Percentiles rank a stretch among this genome's conserved stretches.
These are phyloP conservation scores for Erithacus rubecula DNA, from an alignment of 2,797 vertebrate genomes.

Conservation along the genomic window DNA sequence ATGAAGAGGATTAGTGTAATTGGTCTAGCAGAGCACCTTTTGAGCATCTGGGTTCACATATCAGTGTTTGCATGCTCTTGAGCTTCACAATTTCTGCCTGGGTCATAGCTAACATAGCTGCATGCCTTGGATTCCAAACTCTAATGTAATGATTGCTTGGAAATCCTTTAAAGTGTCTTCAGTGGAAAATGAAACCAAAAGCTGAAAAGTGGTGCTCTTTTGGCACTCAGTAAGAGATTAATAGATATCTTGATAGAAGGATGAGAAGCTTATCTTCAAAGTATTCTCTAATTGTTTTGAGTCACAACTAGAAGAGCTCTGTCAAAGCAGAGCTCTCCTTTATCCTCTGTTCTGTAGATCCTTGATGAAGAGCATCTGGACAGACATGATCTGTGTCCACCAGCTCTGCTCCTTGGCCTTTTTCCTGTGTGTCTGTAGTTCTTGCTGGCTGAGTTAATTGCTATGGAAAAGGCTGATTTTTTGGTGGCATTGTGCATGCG, in stretches of 20 bases:
- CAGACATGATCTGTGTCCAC: neutral
- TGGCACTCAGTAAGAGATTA: neutral
- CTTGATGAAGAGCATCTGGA: neutral
- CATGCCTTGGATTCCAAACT: accelerated
- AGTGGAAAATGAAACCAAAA: neutral
- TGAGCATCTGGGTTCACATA: neutral
- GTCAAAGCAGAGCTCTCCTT: neutral
- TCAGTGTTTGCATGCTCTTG: neutral
- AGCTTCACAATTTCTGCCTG: neutral
- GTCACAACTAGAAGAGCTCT: neutral
- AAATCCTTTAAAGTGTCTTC: neutral
- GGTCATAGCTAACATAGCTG: neutral
- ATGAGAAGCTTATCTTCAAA: neutral
- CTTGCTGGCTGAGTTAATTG: neutral
- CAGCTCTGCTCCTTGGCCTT: neutral
- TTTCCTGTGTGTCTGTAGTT: neutral
- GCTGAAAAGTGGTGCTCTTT: neutral
- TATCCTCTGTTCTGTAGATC: neutral
- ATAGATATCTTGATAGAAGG: neutral
- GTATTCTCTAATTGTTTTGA: neutral
- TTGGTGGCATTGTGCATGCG: neutral
- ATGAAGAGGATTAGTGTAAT: neutral
- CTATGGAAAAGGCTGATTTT: neutral
- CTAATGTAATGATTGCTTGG: neutral
- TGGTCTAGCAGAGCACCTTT: neutral